Percentiles rank a stretch among this genome's conserved stretches.
These are phyloP conservation scores for Malthinus seriepunctatus DNA, from an alignment of 2,888 invertebrate genomes.

Conservation along the genomic window DNA sequence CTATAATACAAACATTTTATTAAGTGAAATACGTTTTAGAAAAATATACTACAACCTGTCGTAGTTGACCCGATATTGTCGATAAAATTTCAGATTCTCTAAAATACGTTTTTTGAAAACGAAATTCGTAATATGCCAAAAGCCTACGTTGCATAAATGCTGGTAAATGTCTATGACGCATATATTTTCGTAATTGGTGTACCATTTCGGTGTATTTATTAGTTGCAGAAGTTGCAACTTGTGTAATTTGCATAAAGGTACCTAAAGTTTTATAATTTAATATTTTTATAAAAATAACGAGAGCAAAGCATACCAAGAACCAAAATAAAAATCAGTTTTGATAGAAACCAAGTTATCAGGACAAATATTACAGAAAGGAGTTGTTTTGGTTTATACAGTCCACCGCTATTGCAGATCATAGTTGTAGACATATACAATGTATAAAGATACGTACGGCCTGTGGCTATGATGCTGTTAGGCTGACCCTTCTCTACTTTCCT, in stretches of 20 bases:
- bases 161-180: constrained; percentile 62
- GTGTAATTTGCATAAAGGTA: constrained; percentile 46
- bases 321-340: constrained; percentile 36
- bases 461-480: too few species aligned
- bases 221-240: constrained; percentile 51
- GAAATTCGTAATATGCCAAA: constrained; percentile 61
- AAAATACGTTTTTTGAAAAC: constrained; percentile 62
- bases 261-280: background rate
- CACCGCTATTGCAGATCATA: too few species aligned
- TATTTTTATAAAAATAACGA: background rate
- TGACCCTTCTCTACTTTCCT: too few species aligned
- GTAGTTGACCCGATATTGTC: constrained; percentile 59
- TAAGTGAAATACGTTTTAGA: too few species aligned
- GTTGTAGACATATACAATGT: too few species aligned
- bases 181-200: constrained; percentile 61
- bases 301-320: background rate
- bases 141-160: constrained; percentile 58
- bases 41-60: constrained; percentile 48
- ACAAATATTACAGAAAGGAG: too few species aligned
- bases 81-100: constrained; percentile 59
- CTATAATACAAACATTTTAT: constrained; percentile 35
- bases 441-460: too few species aligned
- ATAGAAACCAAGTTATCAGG: constrained; percentile 40
- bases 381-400: too few species aligned
- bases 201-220: constrained; percentile 59